Conservation (phyloP, 2,888 invertebrate genomes). For the Microctonus brassicae region DNA sequence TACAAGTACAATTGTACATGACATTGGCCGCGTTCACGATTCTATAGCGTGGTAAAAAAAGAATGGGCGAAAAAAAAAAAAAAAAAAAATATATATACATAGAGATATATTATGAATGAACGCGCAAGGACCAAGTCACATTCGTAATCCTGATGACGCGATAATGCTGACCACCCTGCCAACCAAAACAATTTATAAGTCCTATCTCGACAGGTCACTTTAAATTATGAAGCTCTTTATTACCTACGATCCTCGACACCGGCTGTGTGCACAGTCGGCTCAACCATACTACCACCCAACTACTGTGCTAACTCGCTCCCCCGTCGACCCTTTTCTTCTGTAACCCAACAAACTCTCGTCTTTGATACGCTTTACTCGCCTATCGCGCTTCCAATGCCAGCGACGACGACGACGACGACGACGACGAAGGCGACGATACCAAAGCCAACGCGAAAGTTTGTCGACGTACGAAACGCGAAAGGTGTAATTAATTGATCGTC, state of each 20-base stretch:
- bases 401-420: background rate
- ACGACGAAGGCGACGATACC: background rate
- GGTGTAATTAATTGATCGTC: slow-evolving; percentile 38
- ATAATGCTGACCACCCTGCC: slow-evolving; percentile 59
- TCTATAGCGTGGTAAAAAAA: background rate
- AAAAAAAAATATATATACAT: background rate
- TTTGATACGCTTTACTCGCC: background rate
- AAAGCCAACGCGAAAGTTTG: slow-evolving; percentile 13
- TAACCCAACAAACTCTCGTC: background rate
- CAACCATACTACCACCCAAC: background rate
- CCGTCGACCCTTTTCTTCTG: slow-evolving; percentile 24
- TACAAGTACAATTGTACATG: background rate
- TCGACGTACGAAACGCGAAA: slow-evolving; percentile 30
- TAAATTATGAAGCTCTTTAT: slow-evolving; percentile 62
- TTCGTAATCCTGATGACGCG: slow-evolving; percentile 61
- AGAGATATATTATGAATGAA: background rate
- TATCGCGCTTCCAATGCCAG: slow-evolving; percentile 8
- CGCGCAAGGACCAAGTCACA: slow-evolving; percentile 40
- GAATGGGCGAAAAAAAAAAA: background rate
- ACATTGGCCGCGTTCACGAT: background rate
- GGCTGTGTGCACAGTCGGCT: slow-evolving; percentile 20
- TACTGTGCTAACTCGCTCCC: background rate
- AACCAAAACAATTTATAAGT: slow-evolving; percentile 61
- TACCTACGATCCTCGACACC: slow-evolving; percentile 43
- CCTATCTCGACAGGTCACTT: slow-evolving; percentile 59